A percentile compares a stretch with the other conserved stretches of the same genome.
These are phyloP conservation scores for Margarornis squamiger DNA, from an alignment of 2,797 vertebrate species.

Conservation along the genomic window DNA sequence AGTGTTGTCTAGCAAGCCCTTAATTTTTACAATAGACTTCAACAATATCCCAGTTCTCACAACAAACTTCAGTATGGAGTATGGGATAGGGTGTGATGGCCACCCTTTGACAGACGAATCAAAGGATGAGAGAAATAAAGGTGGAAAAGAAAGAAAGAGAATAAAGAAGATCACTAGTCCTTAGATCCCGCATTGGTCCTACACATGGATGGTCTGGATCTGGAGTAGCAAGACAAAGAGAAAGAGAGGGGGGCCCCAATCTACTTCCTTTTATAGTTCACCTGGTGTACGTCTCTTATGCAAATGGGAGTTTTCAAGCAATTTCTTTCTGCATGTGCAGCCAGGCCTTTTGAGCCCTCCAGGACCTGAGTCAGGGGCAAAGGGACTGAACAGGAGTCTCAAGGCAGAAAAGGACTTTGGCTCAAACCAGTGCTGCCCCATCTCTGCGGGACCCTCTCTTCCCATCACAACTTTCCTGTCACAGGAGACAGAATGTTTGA, in stretches of 20 bases:
- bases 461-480: neutral
- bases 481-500: neutral
- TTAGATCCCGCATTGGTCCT: neutral
- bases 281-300: neutral
- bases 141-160: neutral
- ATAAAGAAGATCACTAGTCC: neutral
- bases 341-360: neutral
- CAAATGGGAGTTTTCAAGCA: neutral
- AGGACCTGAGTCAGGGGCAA: neutral
- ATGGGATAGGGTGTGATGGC: neutral
- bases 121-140: neutral
- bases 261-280: neutral
- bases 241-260: neutral
- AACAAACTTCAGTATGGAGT: neutral
- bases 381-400: neutral
- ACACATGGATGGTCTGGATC: neutral
- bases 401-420: neutral
- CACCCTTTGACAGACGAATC: neutral
- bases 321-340: neutral
- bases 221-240: neutral
- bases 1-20: neutral
- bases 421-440: neutral
- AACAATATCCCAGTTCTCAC: neutral
- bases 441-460: neutral
- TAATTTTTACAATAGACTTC: neutral